Evolutionary conservation across 2,113 vertebrate genomes (phyloP), one percentile per base, ranked within the genome.

Genomic region (Myiagra hebetior): DNA sequence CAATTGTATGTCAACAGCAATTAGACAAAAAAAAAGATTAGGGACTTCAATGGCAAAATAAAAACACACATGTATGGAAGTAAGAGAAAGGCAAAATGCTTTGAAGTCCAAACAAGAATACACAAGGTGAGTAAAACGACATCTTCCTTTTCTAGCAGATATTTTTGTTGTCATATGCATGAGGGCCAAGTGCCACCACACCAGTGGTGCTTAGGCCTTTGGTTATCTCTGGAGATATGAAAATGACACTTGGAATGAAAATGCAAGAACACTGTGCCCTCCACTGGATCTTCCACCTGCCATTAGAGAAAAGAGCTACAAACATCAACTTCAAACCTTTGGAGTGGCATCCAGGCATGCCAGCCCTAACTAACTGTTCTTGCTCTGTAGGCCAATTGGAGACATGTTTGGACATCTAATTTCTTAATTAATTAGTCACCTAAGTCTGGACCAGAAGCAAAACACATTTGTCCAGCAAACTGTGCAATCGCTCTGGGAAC

Each of bases 401-500:
- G 50, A 50, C 52, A 12, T 46, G 42, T 73, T 91, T 93, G 78
- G 70, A 57, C n/a, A 41, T 53, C 39, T 80, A 10, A 57, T 89
- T 81, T 91, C 76, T 67, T 74, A 87, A 89, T 89, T 93, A 30
- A 22, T 93, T 94, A 77, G 88, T 93, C 76, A 75, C 74, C 64
- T 73, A 85, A 92, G 69, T 15, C 26, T 78, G 52, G n/a, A 68
- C 59, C 91, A 81, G 37, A 76, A 75, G 49, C 31, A 87, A 89
- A 97, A 85, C 53, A 31, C 39, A 56, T 91, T 94, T 97, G 87
- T 90, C 82, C 91, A 89, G 84, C 70, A 97, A 93, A 92, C 42
- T 81, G 30, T 90, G 91, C 55, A 94, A 69, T 93, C 5, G 0
- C 75, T 94, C 62, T 30, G n/a, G 95, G 83, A 96, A 82, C 52